Base-by-base conservation (phyloP, 2,113 vertebrate species). In the Poeciliopsis prolifica region DNA sequence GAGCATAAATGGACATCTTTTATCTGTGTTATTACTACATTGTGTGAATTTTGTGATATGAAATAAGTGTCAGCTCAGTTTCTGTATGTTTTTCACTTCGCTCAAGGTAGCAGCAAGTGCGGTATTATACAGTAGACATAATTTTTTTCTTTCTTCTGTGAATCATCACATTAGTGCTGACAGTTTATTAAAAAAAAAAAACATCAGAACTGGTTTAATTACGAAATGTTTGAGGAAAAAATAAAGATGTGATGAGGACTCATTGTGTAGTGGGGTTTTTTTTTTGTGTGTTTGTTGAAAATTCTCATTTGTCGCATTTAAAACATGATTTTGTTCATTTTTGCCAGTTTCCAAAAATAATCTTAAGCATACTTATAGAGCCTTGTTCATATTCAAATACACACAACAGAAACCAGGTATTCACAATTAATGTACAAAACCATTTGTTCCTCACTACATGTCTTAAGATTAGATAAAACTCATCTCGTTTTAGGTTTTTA, bases 1-100 rank as follows among this genome's bases (percentile, higher is more conserved):
- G 87, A 88, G 83, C 84, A 54, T 79, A 77, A 84, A 92, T 88
- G 79, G 86, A 93, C 90, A 88, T 88, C 44, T 91, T 87, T 88
- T 90, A 87, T 91, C 88, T 71, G 90, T 92, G 88, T 90, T 91
- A 86, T 90, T 86, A 90, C 82, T 87, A 88, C 87, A 88, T 88
- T 89, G 66, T 87, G 91, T 92, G 88, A 87, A 91, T 84, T 89
- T 93, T 90, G 92, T 94, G 93, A 92, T 89, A 90, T 89, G 86
- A 91, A 91, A 85, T 88, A 87, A 68, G 80, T 92, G 88, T 90
- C 79, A 66, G 90, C 92, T 92, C 51, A 81, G 87, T 91, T 92
- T 89, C 78, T 92, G 89, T 93, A 86, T 87, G 87, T 94, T 92
- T 91, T 92, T 88, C 90, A 92, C 86, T 84, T 86, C 81, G 89